Evolutionary conservation across 2,113 vertebrate species (phyloP).

Genomic region (Embiotoca jacksoni): DNA sequence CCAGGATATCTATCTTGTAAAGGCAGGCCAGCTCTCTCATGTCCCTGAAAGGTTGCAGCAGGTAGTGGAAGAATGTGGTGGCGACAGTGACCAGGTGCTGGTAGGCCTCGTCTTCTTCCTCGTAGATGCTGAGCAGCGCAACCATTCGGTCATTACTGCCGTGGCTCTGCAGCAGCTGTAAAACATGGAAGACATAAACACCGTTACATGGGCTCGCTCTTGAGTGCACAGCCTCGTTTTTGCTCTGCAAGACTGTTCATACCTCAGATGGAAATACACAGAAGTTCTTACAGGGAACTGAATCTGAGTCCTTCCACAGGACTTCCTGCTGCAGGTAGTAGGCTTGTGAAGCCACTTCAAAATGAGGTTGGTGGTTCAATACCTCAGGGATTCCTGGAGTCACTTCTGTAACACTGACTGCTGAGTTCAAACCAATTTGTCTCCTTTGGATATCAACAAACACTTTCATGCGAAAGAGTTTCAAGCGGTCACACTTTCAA

Average conservation of each 20-base stretch:
- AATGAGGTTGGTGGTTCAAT: not conserved
- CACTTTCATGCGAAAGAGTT: not conserved
- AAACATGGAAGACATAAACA: slow-evolving; percentile 1
- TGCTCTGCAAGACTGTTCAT: not conserved
- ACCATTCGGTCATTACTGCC: slow-evolving; percentile 87
- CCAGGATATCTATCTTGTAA: slow-evolving; percentile 93
- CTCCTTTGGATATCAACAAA: slow-evolving; percentile 1
- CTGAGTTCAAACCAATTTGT: slow-evolving; percentile 10
- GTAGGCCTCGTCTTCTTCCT: slow-evolving; percentile 91
- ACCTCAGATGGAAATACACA: not conserved
- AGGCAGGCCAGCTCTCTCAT: slow-evolving; percentile 93
- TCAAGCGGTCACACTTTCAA: not conserved
- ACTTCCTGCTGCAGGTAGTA: not conserved
- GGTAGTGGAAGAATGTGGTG: slow-evolving; percentile 93
- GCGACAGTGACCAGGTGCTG: slow-evolving; percentile 90
- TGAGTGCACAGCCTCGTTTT: not conserved
- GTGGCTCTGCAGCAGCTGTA: slow-evolving; percentile 90
- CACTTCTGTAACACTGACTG: not conserved
- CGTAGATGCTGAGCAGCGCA: slow-evolving; percentile 89
- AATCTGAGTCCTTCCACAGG: not conserved
- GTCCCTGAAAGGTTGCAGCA: slow-evolving; percentile 95
- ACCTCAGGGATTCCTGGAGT: slow-evolving; percentile 5
- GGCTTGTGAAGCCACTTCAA: slow-evolving; percentile 8
- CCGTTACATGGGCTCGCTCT: not conserved
- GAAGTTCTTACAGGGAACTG: not conserved